These are phyloP conservation scores for Dynastes tityus DNA, from an alignment of 2,888 invertebrate genomes.

Conservation along the genomic window DNA sequence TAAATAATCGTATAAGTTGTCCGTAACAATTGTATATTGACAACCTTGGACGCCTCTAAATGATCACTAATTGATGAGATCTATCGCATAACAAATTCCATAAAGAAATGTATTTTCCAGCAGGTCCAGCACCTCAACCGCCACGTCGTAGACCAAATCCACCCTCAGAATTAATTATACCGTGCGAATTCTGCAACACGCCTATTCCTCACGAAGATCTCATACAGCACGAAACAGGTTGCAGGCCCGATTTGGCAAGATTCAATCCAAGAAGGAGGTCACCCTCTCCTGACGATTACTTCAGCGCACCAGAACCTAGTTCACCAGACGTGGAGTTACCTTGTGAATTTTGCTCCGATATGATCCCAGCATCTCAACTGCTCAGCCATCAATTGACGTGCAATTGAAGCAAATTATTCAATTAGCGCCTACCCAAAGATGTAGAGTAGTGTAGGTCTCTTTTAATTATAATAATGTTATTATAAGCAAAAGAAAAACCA, in stretches of 20 bases:
- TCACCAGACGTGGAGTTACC: conserved; percentile 72
- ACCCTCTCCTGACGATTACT: conserved; percentile 60
- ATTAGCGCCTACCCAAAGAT: not conserved
- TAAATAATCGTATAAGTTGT: too few relatives aligned
- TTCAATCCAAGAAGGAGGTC: conserved; percentile 62
- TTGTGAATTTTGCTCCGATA: conserved; percentile 75
- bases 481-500: not conserved
- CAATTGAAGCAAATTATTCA: conserved; percentile 55
- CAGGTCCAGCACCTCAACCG: conserved; percentile 70
- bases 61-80: too few relatives aligned
- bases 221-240: conserved; percentile 72
- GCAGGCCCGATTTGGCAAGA: conserved; percentile 69
- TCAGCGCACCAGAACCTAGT: conserved; percentile 59
- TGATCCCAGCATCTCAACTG: conserved; percentile 72
- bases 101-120: not conserved
- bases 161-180: conserved; percentile 71
- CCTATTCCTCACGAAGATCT: conserved; percentile 72
- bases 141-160: conserved; percentile 71
- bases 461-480: not conserved
- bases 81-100: too few relatives aligned
- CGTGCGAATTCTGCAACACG: conserved; percentile 74
- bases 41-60: too few relatives aligned
- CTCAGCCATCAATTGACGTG: conserved; percentile 74
- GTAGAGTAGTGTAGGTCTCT: not conserved
- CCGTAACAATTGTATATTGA: too few relatives aligned